Percentiles rank a stretch among this genome's conserved stretches.
Evolutionary conservation across 2,888 invertebrate genomes (phyloP).

Genomic region (Toxonevra muliebris): DNA sequence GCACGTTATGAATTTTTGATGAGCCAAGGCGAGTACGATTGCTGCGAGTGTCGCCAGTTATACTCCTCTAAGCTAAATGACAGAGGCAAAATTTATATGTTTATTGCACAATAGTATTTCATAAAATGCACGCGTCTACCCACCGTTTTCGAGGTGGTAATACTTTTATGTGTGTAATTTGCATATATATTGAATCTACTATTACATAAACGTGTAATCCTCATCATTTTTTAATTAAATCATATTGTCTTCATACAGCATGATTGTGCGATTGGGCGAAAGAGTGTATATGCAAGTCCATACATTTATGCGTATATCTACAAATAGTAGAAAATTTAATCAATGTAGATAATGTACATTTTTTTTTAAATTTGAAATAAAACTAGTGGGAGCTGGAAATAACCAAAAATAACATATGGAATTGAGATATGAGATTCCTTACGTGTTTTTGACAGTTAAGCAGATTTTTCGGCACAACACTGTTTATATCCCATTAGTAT

Average conservation of each 20-base stretch:
- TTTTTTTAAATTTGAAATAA: too few species aligned
- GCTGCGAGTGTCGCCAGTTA: slow-evolving; percentile 15
- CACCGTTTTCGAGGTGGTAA: slow-evolving; percentile 20
- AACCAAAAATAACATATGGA: too few species aligned
- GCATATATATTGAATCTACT: slow-evolving; percentile 57
- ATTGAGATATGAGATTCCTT: too few species aligned
- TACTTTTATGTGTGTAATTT: slow-evolving; percentile 45
- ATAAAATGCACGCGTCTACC: not conserved
- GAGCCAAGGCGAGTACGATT: slow-evolving; percentile 40
- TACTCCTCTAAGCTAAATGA: slow-evolving; percentile 23
- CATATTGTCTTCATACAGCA: slow-evolving; percentile 43
- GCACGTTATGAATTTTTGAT: slow-evolving; percentile 55
- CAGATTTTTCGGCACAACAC: too few species aligned
- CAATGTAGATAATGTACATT: too few species aligned
- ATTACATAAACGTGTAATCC: slow-evolving; percentile 47
- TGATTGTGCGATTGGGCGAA: too few species aligned
- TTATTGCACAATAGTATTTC: slow-evolving; percentile 17
- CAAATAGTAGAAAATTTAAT: too few species aligned
- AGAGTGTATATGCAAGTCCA: too few species aligned
- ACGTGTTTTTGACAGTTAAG: too few species aligned
- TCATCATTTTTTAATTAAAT: slow-evolving; percentile 59
- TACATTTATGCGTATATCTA: too few species aligned
- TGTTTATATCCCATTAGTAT: too few species aligned
- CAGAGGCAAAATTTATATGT: slow-evolving; percentile 31
- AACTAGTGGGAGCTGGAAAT: too few species aligned